phyloP scores from a whole-genome alignment of 2,113 vertebrate species.

The Silurus asotus region DNA sequence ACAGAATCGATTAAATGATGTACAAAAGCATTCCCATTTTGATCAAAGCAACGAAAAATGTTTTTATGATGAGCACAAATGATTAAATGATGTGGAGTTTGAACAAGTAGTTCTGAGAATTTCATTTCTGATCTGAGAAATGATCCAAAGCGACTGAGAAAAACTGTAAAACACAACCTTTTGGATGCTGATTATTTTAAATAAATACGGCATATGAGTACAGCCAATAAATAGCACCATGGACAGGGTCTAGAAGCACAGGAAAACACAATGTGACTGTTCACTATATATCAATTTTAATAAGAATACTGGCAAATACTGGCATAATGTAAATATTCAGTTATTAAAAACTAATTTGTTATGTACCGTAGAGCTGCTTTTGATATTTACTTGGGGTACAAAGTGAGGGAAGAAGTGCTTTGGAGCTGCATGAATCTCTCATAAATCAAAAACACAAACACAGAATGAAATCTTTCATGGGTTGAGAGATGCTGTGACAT shows the following conservation, averaged over 20 bases:
- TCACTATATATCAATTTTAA: neutral
- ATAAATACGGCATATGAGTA: neutral
- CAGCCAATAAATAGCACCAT: slow-evolving; percentile 38
- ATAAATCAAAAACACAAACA: slow-evolving; percentile 26
- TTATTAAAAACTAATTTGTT: neutral
- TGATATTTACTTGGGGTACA: neutral
- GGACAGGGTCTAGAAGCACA: slow-evolving; percentile 40
- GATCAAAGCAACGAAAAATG: no score
- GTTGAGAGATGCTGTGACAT: slow-evolving; percentile 8
- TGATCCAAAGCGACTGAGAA: no score
- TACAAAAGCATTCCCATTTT: no score
- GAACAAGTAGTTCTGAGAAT: no score
- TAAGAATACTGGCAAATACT: neutral
- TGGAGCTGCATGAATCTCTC: neutral
- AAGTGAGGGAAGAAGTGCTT: slow-evolving; percentile 5
- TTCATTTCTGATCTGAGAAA: no score
- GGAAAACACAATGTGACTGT: neutral
- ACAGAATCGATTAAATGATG: no score
- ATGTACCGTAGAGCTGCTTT: neutral
- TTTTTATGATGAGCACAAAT: no score
- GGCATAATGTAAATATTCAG: neutral
- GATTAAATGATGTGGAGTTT: no score
- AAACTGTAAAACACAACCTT: neutral
- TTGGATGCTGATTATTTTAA: slow-evolving; percentile 9
- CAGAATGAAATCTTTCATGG: slow-evolving; percentile 8